phyloP scores from a whole-genome alignment of 1,140 invertebrate species.

The Cepaea nemoralis region DNA sequence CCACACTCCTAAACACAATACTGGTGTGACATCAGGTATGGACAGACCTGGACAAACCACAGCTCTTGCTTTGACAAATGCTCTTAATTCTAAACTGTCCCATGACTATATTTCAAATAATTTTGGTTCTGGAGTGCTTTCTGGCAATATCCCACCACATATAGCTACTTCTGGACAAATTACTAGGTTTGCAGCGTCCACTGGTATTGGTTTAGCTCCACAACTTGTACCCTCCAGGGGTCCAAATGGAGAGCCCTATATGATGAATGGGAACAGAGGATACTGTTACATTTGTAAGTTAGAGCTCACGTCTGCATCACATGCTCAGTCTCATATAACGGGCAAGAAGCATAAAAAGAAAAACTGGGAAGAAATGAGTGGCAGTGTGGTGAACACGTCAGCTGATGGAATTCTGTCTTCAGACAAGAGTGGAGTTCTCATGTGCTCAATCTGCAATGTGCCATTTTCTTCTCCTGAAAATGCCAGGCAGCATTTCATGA shows the following conservation, averaged over 20 bases:
- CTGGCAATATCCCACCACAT: background rate
- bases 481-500: slow-evolving; percentile 49
- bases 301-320: slow-evolving; percentile 50
- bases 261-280: slow-evolving; percentile 6
- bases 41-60: background rate
- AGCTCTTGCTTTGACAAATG: too few relatives aligned
- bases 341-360: slow-evolving; percentile 50
- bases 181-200: background rate
- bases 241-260: background rate
- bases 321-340: slow-evolving; percentile 50
- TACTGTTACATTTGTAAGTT: slow-evolving; percentile 52
- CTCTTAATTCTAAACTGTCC: too few relatives aligned
- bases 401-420: too few relatives aligned
- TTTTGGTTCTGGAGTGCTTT: too few relatives aligned
- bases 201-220: background rate
- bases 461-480: slow-evolving; percentile 50
- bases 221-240: background rate
- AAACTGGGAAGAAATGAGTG: background rate
- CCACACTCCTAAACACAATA: too few relatives aligned
- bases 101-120: too few relatives aligned
- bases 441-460: slow-evolving; percentile 56
- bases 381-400: background rate
- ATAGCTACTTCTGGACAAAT: background rate
- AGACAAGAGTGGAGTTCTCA: slow-evolving; percentile 25
- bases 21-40: background rate